phyloP scores from a whole-genome alignment of 2,888 invertebrate species.

The Kuschelorhynchus macadamiae region DNA sequence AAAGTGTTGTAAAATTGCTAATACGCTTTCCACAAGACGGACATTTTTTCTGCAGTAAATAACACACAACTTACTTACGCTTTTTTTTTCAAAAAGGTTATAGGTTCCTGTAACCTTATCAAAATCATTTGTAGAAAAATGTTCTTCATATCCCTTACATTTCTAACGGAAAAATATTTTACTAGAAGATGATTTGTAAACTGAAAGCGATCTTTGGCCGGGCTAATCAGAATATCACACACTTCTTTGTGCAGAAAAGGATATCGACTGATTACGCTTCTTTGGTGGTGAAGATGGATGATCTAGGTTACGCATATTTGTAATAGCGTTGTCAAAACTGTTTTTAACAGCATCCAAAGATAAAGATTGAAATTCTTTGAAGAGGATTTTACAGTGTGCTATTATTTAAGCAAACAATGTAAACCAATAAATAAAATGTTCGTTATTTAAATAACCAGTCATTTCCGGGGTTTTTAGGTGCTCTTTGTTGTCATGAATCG shows the following conservation, averaged over 20 bases:
- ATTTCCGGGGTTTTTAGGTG: too few relatives aligned
- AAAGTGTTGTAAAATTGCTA: background rate
- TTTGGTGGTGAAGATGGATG: too few relatives aligned
- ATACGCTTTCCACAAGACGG: background rate
- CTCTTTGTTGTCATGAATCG: too few relatives aligned
- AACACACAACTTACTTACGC: constrained; percentile 4
- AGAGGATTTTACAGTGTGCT: too few relatives aligned
- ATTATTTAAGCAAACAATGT: too few relatives aligned
- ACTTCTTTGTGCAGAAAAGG: background rate
- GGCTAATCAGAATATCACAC: constrained; percentile 1
- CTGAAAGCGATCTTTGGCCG: constrained; percentile 9
- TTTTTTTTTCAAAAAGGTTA: constrained; percentile 4
- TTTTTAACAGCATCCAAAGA: too few relatives aligned
- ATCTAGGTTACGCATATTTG: too few relatives aligned
- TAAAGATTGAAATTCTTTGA: too few relatives aligned
- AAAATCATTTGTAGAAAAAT: constrained; percentile 6
- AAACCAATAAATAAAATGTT: too few relatives aligned
- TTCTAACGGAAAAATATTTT: constrained; percentile 2
- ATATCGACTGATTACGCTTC: too few relatives aligned
- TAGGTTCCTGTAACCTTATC: background rate
- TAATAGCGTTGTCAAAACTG: too few relatives aligned
- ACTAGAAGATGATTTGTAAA: constrained; percentile 13
- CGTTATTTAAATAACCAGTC: too few relatives aligned
- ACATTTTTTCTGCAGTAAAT: constrained; percentile 14
- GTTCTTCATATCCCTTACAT: constrained; percentile 2